Percentiles rank a stretch among this genome's conserved stretches.
These are phyloP conservation scores for Subanguina moxae DNA, from an alignment of 1,140 invertebrate genomes.

Conservation along the genomic window DNA sequence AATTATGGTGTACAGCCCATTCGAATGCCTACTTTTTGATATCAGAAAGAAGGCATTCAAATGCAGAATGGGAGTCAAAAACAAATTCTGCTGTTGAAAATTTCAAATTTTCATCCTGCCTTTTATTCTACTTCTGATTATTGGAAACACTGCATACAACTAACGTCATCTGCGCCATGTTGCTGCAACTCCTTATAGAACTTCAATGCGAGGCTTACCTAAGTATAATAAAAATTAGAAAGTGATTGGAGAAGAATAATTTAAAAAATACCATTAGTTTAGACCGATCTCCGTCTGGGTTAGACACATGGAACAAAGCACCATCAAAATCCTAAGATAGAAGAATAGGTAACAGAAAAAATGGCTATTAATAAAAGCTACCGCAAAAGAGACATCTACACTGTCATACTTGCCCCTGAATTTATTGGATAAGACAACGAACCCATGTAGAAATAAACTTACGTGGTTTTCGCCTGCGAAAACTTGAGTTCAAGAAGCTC, in stretches of 20 bases:
- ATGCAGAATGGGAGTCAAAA: no score
- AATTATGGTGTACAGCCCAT: no score
- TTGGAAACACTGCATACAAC: no score
- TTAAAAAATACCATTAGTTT: conserved; percentile 79
- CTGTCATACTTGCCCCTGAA: conserved; percentile 85
- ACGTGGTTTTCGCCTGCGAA: conserved; percentile 88
- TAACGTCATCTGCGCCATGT: conserved; percentile 86
- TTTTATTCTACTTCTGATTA: no score
- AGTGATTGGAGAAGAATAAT: neutral
- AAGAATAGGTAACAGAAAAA: no score
- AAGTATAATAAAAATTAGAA: conserved; percentile 49
- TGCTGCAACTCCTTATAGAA: conserved; percentile 97
- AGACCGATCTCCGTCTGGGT: conserved; percentile 87
- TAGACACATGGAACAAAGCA: conserved; percentile 95
- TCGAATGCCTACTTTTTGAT: no score
- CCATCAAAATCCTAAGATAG: conserved; percentile 82
- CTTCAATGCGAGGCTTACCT: conserved; percentile 95
- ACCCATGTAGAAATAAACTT: conserved; percentile 64
- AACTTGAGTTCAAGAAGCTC: conserved; percentile 89
- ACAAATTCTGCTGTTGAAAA: no score
- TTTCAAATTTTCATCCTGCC: no score
- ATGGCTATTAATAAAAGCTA: no score
- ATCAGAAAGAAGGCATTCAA: no score
- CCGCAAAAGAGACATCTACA: conserved; percentile 78
- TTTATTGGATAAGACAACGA: conserved; percentile 37